Base-by-base conservation (phyloP, 2,797 vertebrate species). In the Gymnothorax javanicus region DNA sequence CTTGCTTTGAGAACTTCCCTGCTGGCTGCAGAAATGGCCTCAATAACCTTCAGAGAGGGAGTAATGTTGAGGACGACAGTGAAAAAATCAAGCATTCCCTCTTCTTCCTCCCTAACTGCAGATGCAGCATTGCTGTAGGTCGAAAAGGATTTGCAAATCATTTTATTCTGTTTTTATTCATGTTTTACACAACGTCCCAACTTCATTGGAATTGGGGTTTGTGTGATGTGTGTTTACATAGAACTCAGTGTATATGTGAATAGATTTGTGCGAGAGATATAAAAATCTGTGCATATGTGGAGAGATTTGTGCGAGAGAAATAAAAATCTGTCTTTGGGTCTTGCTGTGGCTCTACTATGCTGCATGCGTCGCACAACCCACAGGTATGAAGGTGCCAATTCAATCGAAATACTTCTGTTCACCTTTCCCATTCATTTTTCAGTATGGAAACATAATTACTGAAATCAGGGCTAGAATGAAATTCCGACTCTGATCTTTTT, bases 391-490 rank as follows among this genome's bases (percentile, higher is more conserved):
- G 64, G 64, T 67, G 23, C 23, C 62, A 23, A 23, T 43, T 0
- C 33, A 15, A 75, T 33, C 12, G 71, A 15, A 52, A 23, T 17
- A 81, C 33, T 33, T 20, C 5, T 17, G 15, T 20, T 50, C 75
- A 33, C 7, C 9, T 2, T 43, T n/a, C 52, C 50, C 1, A 13
- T 12, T 15, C 20, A 20, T n/a, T 81, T 52, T 23, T n/a, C 52
- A 50, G 56, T 20, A 56, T 9, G 20, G 54, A 54, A 54, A 64
- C 77, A 17, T n/a, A 20, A 81, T 81, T 25, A 81, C 50, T 56
- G 77, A 81, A 81, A 81, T 23, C 77, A 81, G 52, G 9, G 77
- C 52, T 23, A 6, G 50, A 79, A 52, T 79, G 75, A 50, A 81
- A 20, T 17, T 56, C 52, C 20, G 54, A 8, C 77, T 20, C 43